These are phyloP conservation scores for Micromussa lordhowensis DNA, from an alignment of 92 coral and sea anemone genomes.

Conservation along the genomic window DNA sequence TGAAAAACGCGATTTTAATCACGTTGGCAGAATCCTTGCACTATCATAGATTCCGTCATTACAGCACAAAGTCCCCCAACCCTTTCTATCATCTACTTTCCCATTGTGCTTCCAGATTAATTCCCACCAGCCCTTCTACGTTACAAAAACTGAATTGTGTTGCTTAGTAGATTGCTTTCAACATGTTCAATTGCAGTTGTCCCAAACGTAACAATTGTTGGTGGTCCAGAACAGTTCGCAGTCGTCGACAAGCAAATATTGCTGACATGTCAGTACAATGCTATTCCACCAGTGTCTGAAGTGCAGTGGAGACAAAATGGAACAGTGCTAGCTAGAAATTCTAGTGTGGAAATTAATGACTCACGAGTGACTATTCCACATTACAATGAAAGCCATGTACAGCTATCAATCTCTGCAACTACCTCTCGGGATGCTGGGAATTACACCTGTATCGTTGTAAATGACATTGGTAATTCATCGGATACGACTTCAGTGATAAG, in stretches of 20 bases:
- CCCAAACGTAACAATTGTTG: conserved; percentile 30
- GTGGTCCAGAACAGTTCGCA: neutral
- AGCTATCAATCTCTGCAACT: conserved; percentile 34
- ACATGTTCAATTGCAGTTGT: conserved; percentile 19
- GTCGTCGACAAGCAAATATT: neutral
- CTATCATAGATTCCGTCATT: too few species aligned
- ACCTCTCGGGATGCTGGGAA: conserved; percentile 41
- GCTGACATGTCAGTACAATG: conserved; percentile 28
- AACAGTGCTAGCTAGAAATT: conserved; percentile 11
- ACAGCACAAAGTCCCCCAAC: too few species aligned
- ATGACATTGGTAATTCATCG: neutral
- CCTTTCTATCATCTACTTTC: too few species aligned
- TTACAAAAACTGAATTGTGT: too few species aligned
- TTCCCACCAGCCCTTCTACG: too few species aligned
- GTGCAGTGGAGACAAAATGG: conserved; percentile 3
- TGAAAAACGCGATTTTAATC: too few species aligned
- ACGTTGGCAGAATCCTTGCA: too few species aligned
- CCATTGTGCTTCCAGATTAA: too few species aligned
- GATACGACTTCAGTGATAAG: neutral
- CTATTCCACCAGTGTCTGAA: conserved; percentile 30
- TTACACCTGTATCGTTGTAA: conserved; percentile 49
- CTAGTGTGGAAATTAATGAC: neutral
- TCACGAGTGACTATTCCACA: neutral
- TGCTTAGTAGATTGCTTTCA: neutral
- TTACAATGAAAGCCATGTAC: neutral